These are phyloP conservation scores for Theocolax elegans DNA, from an alignment of 1,140 invertebrate genomes.

Conservation along the genomic window DNA sequence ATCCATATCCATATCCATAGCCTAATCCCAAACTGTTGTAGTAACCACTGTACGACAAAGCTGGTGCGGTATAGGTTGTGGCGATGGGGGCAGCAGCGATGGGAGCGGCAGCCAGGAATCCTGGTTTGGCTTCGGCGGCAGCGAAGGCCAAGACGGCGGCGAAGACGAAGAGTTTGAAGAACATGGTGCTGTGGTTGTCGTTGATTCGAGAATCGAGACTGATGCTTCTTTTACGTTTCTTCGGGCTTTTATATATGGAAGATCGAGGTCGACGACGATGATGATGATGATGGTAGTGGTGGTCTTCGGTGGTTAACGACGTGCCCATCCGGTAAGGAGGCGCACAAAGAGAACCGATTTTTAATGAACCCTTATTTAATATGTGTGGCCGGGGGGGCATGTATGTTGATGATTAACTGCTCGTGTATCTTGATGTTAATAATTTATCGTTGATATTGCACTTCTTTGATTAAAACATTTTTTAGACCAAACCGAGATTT, in stretches of 20 bases:
- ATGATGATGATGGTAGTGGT: no score
- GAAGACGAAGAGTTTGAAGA: conserved; percentile 23
- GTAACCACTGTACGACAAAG: neutral
- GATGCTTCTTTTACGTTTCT: neutral
- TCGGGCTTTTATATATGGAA: neutral
- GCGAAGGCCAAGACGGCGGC: conserved; percentile 7
- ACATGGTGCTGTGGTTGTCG: neutral
- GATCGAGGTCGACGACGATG: no score
- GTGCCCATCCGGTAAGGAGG: no score
- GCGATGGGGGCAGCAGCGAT: neutral
- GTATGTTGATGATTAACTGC: no score
- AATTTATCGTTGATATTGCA: no score
- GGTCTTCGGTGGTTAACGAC: no score
- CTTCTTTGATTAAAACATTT: no score
- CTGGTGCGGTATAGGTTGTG: neutral
- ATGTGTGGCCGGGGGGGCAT: no score
- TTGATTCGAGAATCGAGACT: conserved; percentile 16
- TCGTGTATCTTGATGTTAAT: no score
- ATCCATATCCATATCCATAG: neutral
- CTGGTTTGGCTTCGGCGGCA: conserved; percentile 8
- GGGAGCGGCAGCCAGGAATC: neutral
- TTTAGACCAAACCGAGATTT: no score
- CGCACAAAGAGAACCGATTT: no score
- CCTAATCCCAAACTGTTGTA: neutral
- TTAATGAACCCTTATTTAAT: no score